Evolutionary conservation across 2,797 vertebrate species (phyloP).

Genomic region (Smutsia gigantea): DNA sequence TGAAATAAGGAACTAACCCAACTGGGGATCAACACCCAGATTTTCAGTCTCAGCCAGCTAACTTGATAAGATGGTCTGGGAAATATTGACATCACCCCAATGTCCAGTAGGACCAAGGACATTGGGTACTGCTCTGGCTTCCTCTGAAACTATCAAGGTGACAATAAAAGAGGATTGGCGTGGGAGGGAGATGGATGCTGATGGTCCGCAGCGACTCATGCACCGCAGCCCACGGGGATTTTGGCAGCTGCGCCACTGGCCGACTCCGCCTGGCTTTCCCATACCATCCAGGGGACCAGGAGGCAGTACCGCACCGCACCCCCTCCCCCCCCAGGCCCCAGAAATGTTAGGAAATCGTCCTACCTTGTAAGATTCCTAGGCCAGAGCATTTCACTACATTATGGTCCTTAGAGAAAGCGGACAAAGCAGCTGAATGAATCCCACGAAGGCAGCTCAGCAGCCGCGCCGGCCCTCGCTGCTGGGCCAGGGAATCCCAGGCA

Average conservation of each 20-base stretch:
- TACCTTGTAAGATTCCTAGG: slow-evolving; percentile 86
- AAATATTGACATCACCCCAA: not conserved
- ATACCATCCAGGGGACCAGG: not conserved
- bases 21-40: not conserved
- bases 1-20: slow-evolving; percentile 1
- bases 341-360: slow-evolving; percentile 64
- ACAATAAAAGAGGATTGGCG: not conserved
- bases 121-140: not conserved
- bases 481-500: slow-evolving; percentile 76
- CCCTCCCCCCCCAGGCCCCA: not conserved
- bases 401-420: slow-evolving; percentile 81
- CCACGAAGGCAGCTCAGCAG: slow-evolving; percentile 84
- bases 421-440: slow-evolving; percentile 82
- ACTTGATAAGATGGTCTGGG: not conserved
- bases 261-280: not conserved
- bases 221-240: not conserved
- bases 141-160: slow-evolving; percentile 19
- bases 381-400: slow-evolving; percentile 86
- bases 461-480: slow-evolving; percentile 63
- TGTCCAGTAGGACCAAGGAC: slow-evolving; percentile 32
- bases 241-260: not conserved
- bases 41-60: slow-evolving; percentile 25
- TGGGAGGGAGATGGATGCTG: not conserved
- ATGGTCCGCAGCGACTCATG: not conserved
- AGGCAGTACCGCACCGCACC: not conserved